Conservation (phyloP, 2,113 vertebrate species). For the Anser brachyrhynchus region DNA sequence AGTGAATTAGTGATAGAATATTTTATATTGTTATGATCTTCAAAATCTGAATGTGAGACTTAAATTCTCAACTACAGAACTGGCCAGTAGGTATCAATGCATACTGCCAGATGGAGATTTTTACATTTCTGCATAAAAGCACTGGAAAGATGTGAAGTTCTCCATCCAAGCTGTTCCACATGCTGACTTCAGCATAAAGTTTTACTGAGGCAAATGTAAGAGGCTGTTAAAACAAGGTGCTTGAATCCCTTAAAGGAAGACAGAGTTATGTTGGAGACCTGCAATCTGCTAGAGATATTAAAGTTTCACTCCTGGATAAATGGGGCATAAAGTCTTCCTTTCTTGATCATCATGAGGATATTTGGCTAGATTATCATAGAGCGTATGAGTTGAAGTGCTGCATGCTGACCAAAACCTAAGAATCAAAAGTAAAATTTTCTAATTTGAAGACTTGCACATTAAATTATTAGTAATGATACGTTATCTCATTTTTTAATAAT, state of each 20-base stretch:
- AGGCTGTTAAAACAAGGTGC: slow-evolving; percentile 9
- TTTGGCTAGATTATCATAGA: background rate
- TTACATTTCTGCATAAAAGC: slow-evolving; percentile 2
- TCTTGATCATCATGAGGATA: background rate
- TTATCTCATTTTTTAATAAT: background rate
- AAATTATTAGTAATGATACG: background rate
- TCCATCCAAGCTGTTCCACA: slow-evolving; percentile 4
- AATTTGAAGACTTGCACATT: background rate
- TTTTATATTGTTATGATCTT: background rate
- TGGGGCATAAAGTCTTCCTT: background rate
- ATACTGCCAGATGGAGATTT: background rate
- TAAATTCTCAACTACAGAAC: background rate
- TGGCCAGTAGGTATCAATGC: background rate
- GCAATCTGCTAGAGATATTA: background rate
- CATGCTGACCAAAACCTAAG: background rate
- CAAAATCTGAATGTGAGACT: background rate
- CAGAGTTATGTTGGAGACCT: background rate
- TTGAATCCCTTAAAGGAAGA: background rate
- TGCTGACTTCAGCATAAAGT: background rate
- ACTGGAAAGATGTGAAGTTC: background rate
- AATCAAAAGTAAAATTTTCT: background rate
- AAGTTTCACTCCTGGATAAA: background rate
- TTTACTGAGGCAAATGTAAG: background rate
- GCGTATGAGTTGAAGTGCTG: background rate
- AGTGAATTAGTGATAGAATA: background rate